These are phyloP conservation scores for Decapterus maruadsi DNA, from an alignment of 2,797 vertebrate genomes.

Conservation along the genomic window DNA sequence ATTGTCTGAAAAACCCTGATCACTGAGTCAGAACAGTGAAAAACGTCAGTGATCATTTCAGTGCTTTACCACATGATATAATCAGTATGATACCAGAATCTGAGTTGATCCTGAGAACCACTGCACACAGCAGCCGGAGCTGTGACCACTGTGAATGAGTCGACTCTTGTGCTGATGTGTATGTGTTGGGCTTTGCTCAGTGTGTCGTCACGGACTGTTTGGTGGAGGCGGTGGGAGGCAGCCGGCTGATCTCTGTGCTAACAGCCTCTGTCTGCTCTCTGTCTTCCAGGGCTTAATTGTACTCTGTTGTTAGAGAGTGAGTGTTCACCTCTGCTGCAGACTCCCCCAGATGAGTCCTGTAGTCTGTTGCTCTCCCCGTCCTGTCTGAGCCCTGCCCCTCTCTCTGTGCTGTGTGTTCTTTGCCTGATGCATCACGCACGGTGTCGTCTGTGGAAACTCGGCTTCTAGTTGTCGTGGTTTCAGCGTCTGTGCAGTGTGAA, in stretches of 20 bases:
- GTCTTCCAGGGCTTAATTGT: conserved; percentile 94
- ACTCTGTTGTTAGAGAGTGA: conserved; percentile 97
- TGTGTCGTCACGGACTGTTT: conserved; percentile 19
- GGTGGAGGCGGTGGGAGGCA: conserved; percentile 5
- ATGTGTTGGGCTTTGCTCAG: not conserved
- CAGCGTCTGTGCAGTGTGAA: conserved; percentile 31
- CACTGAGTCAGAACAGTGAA: no score
- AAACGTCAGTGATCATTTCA: no score
- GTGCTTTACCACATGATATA: no score
- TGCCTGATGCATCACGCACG: conserved; percentile 39
- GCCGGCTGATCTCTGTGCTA: conserved; percentile 51
- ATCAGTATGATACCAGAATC: no score
- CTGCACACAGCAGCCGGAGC: conserved; percentile 4
- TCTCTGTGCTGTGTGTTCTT: conserved; percentile 36
- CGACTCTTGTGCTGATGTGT: not conserved
- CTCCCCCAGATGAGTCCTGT: conserved; percentile 58
- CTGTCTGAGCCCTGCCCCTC: conserved; percentile 27
- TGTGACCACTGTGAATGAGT: not conserved
- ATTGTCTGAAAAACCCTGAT: no score
- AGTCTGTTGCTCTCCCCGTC: conserved; percentile 43
- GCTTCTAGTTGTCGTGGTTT: conserved; percentile 16
- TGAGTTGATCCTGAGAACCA: not conserved
- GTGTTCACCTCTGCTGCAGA: conserved; percentile 80
- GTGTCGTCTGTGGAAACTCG: conserved; percentile 53
- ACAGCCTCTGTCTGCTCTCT: conserved; percentile 85